Evolutionary conservation across 2,113 vertebrate species (phyloP).

Genomic region (Ifrita kowaldi): DNA sequence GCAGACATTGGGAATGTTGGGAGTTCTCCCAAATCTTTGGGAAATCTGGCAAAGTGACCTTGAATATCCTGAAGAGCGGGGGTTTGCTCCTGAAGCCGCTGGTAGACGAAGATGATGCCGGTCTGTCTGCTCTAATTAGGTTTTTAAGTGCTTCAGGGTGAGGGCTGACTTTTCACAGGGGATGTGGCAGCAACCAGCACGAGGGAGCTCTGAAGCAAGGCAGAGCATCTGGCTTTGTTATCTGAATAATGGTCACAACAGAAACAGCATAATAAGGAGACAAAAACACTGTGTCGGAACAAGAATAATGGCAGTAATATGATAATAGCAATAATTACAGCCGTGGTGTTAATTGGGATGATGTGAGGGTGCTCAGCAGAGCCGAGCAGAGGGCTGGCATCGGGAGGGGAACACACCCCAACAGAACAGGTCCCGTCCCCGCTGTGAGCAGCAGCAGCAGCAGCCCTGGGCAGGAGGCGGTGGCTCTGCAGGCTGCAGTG

Average conservation of each 20-base stretch:
- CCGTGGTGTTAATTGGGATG: neutral
- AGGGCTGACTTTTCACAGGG: neutral
- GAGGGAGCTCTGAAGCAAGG: neutral
- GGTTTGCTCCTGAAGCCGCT: neutral
- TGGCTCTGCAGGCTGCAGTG: neutral
- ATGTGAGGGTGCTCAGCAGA: neutral
- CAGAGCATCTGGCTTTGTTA: slow-evolving; percentile 19
- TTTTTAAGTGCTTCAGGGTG: neutral
- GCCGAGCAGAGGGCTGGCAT: neutral
- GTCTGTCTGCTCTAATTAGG: slow-evolving; percentile 20
- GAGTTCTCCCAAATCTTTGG: neutral
- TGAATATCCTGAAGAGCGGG: neutral
- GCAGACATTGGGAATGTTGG: neutral
- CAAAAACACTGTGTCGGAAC: neutral
- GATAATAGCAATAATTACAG: neutral
- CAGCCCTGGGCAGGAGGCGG: neutral
- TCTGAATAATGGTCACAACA: neutral
- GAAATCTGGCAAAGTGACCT: neutral
- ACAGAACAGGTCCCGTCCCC: too few relatives aligned
- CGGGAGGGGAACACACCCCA: neutral
- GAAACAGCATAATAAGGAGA: neutral
- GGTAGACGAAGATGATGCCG: neutral
- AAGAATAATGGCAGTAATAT: neutral
- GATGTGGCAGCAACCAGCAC: neutral
- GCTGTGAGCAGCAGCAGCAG: neutral